Evolutionary conservation across 1,140 invertebrate species (phyloP), one percentile per base, ranked within the genome.

Genomic region (Agrilus planipennis): DNA sequence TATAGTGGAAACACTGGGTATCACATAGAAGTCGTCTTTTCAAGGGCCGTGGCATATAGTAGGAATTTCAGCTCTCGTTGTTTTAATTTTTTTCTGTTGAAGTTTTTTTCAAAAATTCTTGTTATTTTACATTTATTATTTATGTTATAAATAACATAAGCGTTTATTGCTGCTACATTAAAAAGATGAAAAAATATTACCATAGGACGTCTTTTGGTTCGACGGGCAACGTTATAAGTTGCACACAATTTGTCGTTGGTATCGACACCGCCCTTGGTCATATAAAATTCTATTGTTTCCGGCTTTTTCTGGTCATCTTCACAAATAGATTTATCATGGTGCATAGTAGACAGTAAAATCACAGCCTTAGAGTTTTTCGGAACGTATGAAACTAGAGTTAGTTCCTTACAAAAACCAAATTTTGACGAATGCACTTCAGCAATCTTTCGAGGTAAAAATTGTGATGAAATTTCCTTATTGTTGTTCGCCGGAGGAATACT

Each of bases 241-340:
- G 46, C 47, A 44, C 57, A 56, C 34, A 55, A 51, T 39, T 61
- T 44, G 43, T 67, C 60, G 5, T 64, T 43, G 14, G 40, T 46
- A 45, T 65, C 61, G 2, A 65, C 60, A 30, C 55, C 58, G 39
- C 58, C 57, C 55, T 67, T 68, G 10, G 61, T 65, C n/a, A n/a
- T n/a, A n/a, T n/a, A n/a, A n/a, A n/a, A n/a, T n/a, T n/a, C n/a
- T n/a, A n/a, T n/a, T n/a, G n/a, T n/a, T n/a, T n/a, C n/a, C n/a
- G n/a, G n/a, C n/a, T n/a, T n/a, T n/a, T n/a, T n/a, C n/a, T n/a
- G n/a, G n/a, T n/a, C n/a, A n/a, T n/a, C n/a, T n/a, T n/a, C n/a
- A n/a, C n/a, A n/a, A n/a, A n/a, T n/a, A n/a, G n/a, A n/a, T n/a
- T n/a, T n/a, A n/a, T n/a, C n/a, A 43, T 53, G 34, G 34, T 61